These are phyloP conservation scores for Sylvilagus bachmani DNA, from an alignment of 2,113 vertebrate genomes.

Conservation along the genomic window DNA sequence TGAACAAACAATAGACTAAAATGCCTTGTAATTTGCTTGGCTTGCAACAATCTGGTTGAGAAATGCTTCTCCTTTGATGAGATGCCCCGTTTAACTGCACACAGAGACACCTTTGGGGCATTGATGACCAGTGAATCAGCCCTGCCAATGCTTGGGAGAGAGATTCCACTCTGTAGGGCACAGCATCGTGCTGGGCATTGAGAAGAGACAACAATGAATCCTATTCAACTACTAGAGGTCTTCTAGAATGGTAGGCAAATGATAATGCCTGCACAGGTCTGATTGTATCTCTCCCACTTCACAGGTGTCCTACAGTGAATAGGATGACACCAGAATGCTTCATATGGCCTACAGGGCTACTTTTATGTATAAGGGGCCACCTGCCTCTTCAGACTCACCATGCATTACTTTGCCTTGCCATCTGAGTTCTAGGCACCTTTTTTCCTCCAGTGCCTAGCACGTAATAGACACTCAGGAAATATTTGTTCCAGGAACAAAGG, in stretches of 20 bases:
- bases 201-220: rapidly evolving
- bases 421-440: background rate
- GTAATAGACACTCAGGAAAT: background rate
- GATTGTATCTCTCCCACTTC: background rate
- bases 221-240: background rate
- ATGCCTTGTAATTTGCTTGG: background rate
- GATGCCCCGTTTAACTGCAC: background rate
- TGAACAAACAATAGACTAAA: background rate
- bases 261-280: background rate
- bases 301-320: background rate
- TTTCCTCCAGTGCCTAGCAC: background rate
- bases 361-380: background rate
- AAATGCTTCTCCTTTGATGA: background rate
- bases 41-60: background rate
- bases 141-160: background rate
- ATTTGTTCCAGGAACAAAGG: background rate
- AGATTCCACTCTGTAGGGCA: background rate
- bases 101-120: background rate
- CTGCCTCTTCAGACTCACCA: background rate
- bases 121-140: background rate
- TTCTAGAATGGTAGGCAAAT: background rate
- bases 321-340: background rate
- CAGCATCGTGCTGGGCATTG: background rate
- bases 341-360: background rate
- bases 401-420: background rate